These are phyloP conservation scores for Tigriopus californicus DNA, from an alignment of 2,888 invertebrate species.

Conservation along the genomic window DNA sequence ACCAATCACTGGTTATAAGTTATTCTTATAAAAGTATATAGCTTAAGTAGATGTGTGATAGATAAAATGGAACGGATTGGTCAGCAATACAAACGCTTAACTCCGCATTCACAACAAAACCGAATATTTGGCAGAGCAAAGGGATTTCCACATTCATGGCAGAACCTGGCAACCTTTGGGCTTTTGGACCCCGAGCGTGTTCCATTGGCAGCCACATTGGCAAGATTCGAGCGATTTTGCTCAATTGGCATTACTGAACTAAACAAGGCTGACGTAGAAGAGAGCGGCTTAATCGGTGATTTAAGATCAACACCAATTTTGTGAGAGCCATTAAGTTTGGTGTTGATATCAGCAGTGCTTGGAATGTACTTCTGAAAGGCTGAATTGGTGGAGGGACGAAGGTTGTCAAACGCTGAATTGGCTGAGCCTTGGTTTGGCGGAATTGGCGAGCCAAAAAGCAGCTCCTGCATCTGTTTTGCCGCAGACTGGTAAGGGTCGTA, in stretches of 20 bases:
- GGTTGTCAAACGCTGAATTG: not conserved
- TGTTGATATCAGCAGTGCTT: not conserved
- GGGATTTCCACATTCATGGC: slow-evolving; percentile 8
- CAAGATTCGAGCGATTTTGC: too few species aligned
- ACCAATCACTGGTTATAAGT: too few species aligned
- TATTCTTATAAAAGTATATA: too few species aligned
- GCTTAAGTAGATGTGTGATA: too few species aligned
- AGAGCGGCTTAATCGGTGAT: not conserved
- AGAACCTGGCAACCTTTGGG: slow-evolving; percentile 5
- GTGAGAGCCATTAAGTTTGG: not conserved
- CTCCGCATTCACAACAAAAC: slow-evolving; percentile 12
- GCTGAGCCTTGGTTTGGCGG: not conserved
- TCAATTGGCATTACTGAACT: not conserved
- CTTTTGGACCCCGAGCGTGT: too few species aligned
- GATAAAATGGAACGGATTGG: not conserved
- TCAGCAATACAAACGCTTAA: slow-evolving; percentile 10
- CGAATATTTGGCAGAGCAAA: slow-evolving; percentile 1
- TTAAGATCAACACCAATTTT: too few species aligned
- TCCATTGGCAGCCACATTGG: not conserved
- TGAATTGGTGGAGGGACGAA: slow-evolving; percentile 2
- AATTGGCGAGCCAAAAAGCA: slow-evolving; percentile 16
- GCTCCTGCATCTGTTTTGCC: slow-evolving; percentile 20
- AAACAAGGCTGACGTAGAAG: not conserved
- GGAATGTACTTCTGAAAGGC: slow-evolving; percentile 13
- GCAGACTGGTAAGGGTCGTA: slow-evolving; percentile 21